phyloP scores from a whole-genome alignment of 2,113 vertebrate genomes.

The Bufo bufo region DNA sequence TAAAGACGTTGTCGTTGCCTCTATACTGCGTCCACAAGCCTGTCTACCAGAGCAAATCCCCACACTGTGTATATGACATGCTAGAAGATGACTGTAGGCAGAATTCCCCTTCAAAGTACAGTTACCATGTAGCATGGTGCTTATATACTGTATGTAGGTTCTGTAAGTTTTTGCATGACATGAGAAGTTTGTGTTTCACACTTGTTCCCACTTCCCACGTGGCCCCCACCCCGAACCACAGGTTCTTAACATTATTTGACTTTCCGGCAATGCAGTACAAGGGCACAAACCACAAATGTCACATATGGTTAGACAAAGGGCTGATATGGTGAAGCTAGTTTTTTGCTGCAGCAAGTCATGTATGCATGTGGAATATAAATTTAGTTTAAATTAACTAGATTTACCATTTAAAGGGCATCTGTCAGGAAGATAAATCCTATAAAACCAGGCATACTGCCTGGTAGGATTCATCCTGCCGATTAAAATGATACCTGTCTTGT shows the following conservation, averaged over 20 bases:
- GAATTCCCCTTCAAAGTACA: not conserved
- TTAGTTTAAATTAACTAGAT: too few species aligned
- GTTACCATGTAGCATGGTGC: not conserved
- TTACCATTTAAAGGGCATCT: too few species aligned
- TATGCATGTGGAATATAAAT: not conserved
- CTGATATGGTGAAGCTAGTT: not conserved
- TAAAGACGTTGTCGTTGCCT: too few species aligned
- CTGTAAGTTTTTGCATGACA: not conserved
- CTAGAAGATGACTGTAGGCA: not conserved
- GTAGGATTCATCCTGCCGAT: too few species aligned
- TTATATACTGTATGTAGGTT: not conserved
- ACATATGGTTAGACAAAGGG: not conserved
- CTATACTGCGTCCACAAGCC: too few species aligned
- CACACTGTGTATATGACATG: not conserved
- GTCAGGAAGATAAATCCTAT: too few species aligned
- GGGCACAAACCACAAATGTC: conserved; percentile 15
- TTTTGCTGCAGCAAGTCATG: not conserved
- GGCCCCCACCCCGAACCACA: not conserved
- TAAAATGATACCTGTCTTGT: too few species aligned
- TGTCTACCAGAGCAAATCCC: too few species aligned
- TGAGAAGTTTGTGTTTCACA: not conserved
- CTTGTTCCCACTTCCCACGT: not conserved
- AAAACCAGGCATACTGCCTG: too few species aligned
- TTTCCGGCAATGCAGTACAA: not conserved
- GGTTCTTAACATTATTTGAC: not conserved